Base-by-base conservation (phyloP, 2,888 invertebrate species). In the Tetrapedia diversipes region DNA sequence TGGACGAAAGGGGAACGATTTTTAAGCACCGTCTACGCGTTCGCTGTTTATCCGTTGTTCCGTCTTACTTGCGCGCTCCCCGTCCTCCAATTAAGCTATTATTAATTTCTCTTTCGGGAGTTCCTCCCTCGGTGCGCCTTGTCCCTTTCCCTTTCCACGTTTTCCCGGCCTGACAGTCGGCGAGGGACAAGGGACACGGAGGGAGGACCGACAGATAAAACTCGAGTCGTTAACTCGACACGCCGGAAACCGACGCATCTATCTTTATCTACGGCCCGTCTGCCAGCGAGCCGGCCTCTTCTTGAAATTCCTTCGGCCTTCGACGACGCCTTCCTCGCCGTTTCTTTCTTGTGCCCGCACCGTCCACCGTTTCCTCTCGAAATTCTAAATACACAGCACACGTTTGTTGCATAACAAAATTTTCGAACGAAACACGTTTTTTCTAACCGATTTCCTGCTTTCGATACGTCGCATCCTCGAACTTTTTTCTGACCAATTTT, bases 221-320 rank as follows among this genome's bases (percentile, higher is more conserved):
- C 77, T 86, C 85, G 86, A 89, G 89, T 91, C 89, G 89, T 90
- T 90, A 90, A 90, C 88, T 90, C 90, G 86, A 87, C 89, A 89
- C 89, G 86, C 90, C 91, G 90, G 90, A 91, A 91, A 90, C 89
- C 85, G 86, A 85, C 82, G 85, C 86, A 86, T 90, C 89, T 89
- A 88, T 90, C 90, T 91, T 89, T 90, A 89, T 90, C 88, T 85
- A 80, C 83, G 77, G 75, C 66, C 75, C 67, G 75, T 80, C 81
- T 75, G 81, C 77, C 73, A 37, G 57, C 64, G 71, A 54, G 69
- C 72, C 57, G 71, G 54, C 39, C 27, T 83, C 83, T 78, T 84
- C 79, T 82, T 79, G 80, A 85, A 78, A 84, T 84, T 84, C 82
- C 81, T 76, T 57, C 57, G 60, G 45, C 60, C 68, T 51, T 65